phyloP scores from a whole-genome alignment of 2,113 vertebrate species.

The Phaethon lepturus region DNA sequence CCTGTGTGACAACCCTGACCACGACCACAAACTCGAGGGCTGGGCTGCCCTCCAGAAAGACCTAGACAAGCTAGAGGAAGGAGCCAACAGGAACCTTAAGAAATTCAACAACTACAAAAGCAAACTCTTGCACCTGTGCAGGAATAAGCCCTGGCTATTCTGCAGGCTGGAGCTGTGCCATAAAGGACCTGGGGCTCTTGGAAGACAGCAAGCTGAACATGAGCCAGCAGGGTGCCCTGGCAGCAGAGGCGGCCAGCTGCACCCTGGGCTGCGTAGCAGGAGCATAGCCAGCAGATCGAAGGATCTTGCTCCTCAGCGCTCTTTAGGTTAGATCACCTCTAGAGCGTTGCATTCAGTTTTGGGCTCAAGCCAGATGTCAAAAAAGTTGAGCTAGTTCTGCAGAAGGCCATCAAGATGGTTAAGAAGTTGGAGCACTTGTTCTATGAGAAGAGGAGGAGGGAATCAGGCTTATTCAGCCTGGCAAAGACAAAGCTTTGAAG shows the following conservation, averaged over 20 bases:
- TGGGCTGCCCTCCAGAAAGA: background rate
- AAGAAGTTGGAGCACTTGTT: background rate
- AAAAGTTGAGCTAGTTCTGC: background rate
- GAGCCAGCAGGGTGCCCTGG: background rate
- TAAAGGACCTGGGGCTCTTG: background rate
- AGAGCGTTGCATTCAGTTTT: background rate
- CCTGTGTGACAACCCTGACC: background rate
- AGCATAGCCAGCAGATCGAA: background rate
- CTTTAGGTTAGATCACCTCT: background rate
- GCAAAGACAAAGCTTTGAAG: background rate
- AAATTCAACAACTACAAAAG: background rate
- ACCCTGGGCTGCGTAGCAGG: background rate
- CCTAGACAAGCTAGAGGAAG: background rate
- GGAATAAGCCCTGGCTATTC: background rate
- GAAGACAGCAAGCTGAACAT: background rate
- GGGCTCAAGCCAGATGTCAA: background rate
- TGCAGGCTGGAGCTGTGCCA: background rate
- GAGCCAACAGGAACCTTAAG: background rate
- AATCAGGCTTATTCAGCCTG: background rate
- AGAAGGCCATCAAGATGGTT: background rate
- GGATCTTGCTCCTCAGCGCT: background rate
- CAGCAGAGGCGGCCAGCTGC: background rate
- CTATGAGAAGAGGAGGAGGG: background rate
- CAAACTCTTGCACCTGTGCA: background rate
- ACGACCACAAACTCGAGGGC: fast-evolving